Conservation (phyloP, 2,888 invertebrate genomes). For the Formica aserva region DNA sequence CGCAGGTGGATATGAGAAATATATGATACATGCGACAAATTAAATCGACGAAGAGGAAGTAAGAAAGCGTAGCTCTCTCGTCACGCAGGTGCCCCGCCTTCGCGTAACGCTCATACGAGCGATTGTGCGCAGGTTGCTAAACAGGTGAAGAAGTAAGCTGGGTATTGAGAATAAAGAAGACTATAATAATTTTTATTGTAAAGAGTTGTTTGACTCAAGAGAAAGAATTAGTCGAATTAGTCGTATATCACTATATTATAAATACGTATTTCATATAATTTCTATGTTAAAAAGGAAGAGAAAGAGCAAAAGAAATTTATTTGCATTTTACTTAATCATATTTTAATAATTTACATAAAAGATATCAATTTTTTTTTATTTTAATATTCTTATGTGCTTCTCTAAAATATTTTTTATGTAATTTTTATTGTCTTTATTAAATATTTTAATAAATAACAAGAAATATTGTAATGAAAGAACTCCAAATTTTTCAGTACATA, state of each 20-base stretch:
- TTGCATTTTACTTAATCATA: not conserved
- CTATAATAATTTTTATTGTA: not conserved
- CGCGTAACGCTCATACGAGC: constrained; percentile 43
- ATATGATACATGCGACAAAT: constrained; percentile 66
- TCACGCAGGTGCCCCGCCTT: constrained; percentile 63
- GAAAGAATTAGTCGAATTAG: not conserved
- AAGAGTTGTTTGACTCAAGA: not conserved
- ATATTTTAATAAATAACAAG: not conserved
- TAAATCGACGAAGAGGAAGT: constrained; percentile 67
- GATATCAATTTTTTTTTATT: no score
- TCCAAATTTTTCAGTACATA: not conserved
- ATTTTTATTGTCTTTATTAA: not conserved
- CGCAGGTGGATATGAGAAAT: constrained; percentile 67
- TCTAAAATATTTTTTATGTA: not conserved
- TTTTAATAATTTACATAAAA: not conserved
- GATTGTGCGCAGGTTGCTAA: constrained; percentile 33
- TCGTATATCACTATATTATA: no score
- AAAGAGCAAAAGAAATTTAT: not conserved
- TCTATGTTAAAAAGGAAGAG: not conserved
- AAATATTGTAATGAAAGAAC: not conserved
- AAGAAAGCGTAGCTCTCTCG: constrained; percentile 44
- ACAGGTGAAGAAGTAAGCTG: constrained; percentile 42
- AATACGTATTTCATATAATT: not conserved
- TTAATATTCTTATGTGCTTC: not conserved
- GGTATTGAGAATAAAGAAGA: not conserved